These are phyloP conservation scores for Rhopilema esculentum DNA, from an alignment of 30 jellyfish, hydroid and myxozoan species.

Conservation along the genomic window DNA sequence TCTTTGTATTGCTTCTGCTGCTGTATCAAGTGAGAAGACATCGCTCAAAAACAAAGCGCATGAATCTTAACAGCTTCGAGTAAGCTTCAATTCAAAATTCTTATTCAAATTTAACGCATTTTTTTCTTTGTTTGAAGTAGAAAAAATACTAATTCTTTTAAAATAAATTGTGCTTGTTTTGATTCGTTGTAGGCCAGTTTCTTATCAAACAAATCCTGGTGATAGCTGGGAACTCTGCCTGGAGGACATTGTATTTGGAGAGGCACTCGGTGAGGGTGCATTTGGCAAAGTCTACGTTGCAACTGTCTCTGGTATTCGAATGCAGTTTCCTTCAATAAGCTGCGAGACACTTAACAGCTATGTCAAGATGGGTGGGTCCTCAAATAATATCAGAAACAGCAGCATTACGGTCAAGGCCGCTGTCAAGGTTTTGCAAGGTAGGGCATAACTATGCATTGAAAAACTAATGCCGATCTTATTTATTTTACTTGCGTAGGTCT, in stretches of 20 bases:
- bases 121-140: too few relatives aligned
- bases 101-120: too few relatives aligned
- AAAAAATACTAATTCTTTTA: too few relatives aligned
- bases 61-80: background rate
- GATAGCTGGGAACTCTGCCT: constrained; percentile 84
- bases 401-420: constrained; percentile 63
- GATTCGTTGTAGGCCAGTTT: background rate
- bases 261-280: constrained; percentile 92
- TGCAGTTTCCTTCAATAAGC: background rate
- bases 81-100: background rate
- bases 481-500: too few relatives aligned
- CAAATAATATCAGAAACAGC: background rate
- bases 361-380: constrained; percentile 6
- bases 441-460: background rate
- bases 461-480: background rate
- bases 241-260: constrained; percentile 64
- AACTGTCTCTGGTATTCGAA: constrained; percentile 26
- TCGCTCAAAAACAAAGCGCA: background rate
- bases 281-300: constrained; percentile 90
- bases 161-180: too few relatives aligned
- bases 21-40: background rate
- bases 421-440: constrained; percentile 81
- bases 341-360: constrained; percentile 6
- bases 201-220: constrained; percentile 12
- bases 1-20: background rate